These are phyloP conservation scores for Melipona beecheii DNA, from an alignment of 2,888 invertebrate genomes.

Conservation along the genomic window DNA sequence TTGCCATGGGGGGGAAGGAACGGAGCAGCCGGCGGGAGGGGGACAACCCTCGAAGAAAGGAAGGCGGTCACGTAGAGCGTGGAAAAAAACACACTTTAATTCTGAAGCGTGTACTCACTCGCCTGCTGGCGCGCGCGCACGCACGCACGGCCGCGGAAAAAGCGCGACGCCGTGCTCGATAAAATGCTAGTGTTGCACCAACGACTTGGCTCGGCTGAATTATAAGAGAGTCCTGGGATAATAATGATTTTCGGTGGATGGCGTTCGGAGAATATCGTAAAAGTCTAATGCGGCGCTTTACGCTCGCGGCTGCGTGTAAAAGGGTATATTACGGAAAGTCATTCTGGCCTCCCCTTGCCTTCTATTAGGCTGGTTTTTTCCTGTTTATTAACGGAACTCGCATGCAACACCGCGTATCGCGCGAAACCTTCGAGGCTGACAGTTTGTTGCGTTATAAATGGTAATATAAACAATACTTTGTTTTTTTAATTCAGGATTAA, in stretches of 20 bases:
- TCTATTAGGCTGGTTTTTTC: neutral
- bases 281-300: conserved; percentile 50
- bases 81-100: conserved; percentile 58
- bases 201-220: neutral
- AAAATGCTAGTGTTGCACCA: conserved; percentile 7
- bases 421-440: fast-evolving
- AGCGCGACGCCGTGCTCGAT: conserved; percentile 3
- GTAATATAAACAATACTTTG: too few species aligned
- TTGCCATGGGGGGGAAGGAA: conserved; percentile 81
- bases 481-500: too few species aligned
- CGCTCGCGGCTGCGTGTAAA: conserved; percentile 48
- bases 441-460: neutral
- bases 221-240: conserved; percentile 30
- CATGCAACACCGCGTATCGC: neutral
- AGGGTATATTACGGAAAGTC: conserved; percentile 34
- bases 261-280: conserved; percentile 40
- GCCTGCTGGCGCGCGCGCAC: neutral
- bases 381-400: neutral
- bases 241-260: conserved; percentile 42
- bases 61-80: conserved; percentile 79
- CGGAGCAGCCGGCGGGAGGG: conserved; percentile 64
- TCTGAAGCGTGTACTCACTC: conserved; percentile 26
- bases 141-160: conserved; percentile 15
- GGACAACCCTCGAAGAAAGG: conserved; percentile 68
- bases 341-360: neutral